Base-by-base conservation (phyloP, 2,113 vertebrate species). In the Corynorhinus townsendii region DNA sequence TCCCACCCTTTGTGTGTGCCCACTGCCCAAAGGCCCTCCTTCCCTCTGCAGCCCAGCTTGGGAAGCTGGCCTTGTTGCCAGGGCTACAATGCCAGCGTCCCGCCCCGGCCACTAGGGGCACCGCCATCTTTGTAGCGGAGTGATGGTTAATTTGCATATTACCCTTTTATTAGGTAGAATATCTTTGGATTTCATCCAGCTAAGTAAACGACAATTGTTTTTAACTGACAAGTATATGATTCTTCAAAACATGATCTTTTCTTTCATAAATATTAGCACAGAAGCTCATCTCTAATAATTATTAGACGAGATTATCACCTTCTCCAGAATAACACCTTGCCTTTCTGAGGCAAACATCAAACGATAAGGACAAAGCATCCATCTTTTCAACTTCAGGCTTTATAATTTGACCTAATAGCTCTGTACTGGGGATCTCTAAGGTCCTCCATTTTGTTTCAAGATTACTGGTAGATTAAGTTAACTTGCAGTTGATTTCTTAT, bases 281-380 rank as follows among this genome's bases (percentile, higher is more conserved):
- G 26, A 82, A 93, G 7, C 15, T 71, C 52, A 24, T 68, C 28
- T 85, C 66, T 89, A 66, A 91, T 89, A 91, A 90, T 93, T 77
- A 89, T 59, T 77, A 93, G 9, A 68, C 86, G 80, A 56, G 93
- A 92, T 93, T 93, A 93, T 92, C 91, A 91, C 75, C 59, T 95
- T 89, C 68, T 71, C 49, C 24, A 89, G 30, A n/a, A 79, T 52
- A 45, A 68, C 22, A 95, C 66, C 73, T 83, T 52, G 5, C 40
- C 93, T 5, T 71, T 91, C 68, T 71, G 69, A 86, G 52, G 35
- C 24, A 94, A 56, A 91, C 14, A 62, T 69, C 62, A 76, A 91
- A 96, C 47, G 9, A 40, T 64, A 38, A 96, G 28, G 64, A 43
- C 59, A 91, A 94, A 92, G 6, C 6, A 24, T 43, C 30, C 22